A percentile compares a stretch with the other conserved stretches of the same genome.
These are phyloP conservation scores for Kuschelorhynchus macadamiae DNA, from an alignment of 2,888 invertebrate species.

Conservation along the genomic window DNA sequence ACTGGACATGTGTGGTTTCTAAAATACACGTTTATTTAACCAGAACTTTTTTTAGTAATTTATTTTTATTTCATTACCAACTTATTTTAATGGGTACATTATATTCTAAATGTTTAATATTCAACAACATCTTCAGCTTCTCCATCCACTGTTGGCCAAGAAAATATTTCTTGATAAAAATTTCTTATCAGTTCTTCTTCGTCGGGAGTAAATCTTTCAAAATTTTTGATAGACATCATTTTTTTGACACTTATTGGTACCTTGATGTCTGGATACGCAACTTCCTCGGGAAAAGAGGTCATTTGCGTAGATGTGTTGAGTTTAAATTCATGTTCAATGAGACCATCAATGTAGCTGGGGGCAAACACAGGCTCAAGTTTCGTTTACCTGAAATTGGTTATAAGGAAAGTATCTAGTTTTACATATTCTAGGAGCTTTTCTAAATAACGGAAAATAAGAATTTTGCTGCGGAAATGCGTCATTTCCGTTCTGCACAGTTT, in stretches of 20 bases:
- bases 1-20: no score
- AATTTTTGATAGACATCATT: slow-evolving; percentile 12
- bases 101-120: slow-evolving; percentile 3
- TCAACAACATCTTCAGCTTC: slow-evolving; percentile 14
- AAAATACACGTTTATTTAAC: no score
- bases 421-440: no score
- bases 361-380: no score
- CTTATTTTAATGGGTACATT: slow-evolving; percentile 12
- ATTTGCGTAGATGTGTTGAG: slow-evolving; percentile 8
- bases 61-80: no score
- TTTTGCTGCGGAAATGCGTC: no score
- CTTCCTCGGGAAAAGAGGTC: slow-evolving; percentile 12
- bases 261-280: slow-evolving; percentile 13
- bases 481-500: no score
- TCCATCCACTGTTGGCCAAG: slow-evolving; percentile 17
- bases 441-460: no score
- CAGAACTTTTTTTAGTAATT: no score
- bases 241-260: slow-evolving; percentile 19
- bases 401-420: no score
- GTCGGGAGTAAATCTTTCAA: slow-evolving; percentile 5
- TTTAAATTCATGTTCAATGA: slow-evolving; percentile 23
- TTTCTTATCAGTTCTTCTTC: slow-evolving; percentile 2
- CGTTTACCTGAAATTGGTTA: no score
- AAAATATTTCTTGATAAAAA: slow-evolving; percentile 18
- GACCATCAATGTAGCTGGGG: slow-evolving; percentile 12